These are phyloP conservation scores for Campopleginae sp. DNA, from an alignment of 2,888 invertebrate genomes.

Conservation along the genomic window DNA sequence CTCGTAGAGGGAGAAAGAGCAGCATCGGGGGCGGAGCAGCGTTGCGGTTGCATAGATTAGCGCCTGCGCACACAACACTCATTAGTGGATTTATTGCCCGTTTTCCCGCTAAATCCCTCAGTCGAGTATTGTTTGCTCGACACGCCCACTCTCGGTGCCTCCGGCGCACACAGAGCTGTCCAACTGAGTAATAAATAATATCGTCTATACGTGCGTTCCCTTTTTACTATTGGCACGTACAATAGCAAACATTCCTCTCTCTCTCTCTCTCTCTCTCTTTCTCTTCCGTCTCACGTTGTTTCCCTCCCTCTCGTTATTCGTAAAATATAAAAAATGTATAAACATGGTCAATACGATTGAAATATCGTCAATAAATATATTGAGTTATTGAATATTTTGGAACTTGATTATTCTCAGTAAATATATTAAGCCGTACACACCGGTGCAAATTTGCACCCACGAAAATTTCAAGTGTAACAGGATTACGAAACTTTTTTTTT, in stretches of 20 bases:
- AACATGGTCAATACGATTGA: too few species aligned
- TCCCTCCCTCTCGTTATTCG: background rate
- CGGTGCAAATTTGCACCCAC: too few species aligned
- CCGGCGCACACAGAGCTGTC: constrained; percentile 20
- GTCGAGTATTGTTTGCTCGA: constrained; percentile 50
- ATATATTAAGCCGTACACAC: too few species aligned
- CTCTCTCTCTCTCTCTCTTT: background rate
- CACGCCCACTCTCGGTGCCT: constrained; percentile 69
- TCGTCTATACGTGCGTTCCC: constrained; percentile 4
- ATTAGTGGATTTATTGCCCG: constrained; percentile 80
- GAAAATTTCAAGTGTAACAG: too few species aligned
- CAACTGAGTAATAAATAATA: constrained; percentile 33
- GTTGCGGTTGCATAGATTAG: constrained; percentile 80
- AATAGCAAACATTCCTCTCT: background rate
- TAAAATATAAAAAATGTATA: too few species aligned
- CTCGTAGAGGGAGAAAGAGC: constrained; percentile 44
- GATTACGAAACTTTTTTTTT: too few species aligned
- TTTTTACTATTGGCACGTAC: constrained; percentile 22
- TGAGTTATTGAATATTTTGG: too few species aligned
- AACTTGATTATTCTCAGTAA: too few species aligned
- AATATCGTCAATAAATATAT: too few species aligned
- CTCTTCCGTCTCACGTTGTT: background rate
- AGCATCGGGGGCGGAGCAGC: constrained; percentile 72
- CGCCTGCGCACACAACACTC: constrained; percentile 78
- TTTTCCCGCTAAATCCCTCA: constrained; percentile 73